A percentile compares a stretch with the other conserved stretches of the same genome.
Conservation (phyloP, 2,113 vertebrate genomes). For the Myotis davidii region DNA sequence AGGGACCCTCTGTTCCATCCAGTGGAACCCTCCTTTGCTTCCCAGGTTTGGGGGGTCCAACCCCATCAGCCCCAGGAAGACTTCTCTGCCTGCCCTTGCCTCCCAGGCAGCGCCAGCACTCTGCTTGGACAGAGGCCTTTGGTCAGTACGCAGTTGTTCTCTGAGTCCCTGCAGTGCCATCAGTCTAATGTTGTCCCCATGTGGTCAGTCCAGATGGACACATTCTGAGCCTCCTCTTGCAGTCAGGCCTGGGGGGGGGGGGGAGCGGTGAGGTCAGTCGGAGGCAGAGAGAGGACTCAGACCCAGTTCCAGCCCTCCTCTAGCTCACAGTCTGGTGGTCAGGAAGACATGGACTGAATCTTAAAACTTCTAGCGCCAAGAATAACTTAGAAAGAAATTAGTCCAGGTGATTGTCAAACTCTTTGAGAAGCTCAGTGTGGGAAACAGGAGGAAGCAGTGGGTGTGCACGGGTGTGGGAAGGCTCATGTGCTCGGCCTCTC, state of each 20-base stretch:
- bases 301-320: not conserved
- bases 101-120: not conserved
- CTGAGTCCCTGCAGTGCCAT: not conserved
- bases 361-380: not conserved
- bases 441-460: not conserved
- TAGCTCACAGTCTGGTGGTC: not conserved
- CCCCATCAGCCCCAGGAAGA: not conserved
- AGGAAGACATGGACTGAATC: not conserved
- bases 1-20: not conserved
- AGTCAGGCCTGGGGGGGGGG: not conserved
- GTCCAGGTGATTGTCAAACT: not conserved
- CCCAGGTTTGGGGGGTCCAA: not conserved
- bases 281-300: not conserved
- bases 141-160: not conserved
- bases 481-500: not conserved
- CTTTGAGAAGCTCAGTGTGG: not conserved
- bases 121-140: not conserved
- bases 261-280: not conserved
- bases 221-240: not conserved
- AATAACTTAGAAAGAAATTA: not conserved
- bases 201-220: not conserved
- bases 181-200: not conserved
- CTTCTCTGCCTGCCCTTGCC: not conserved
- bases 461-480: no score
- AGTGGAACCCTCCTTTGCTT: not conserved